Evolutionary conservation across 2,888 invertebrate species (phyloP).

Genomic region (Merodon equestris): DNA sequence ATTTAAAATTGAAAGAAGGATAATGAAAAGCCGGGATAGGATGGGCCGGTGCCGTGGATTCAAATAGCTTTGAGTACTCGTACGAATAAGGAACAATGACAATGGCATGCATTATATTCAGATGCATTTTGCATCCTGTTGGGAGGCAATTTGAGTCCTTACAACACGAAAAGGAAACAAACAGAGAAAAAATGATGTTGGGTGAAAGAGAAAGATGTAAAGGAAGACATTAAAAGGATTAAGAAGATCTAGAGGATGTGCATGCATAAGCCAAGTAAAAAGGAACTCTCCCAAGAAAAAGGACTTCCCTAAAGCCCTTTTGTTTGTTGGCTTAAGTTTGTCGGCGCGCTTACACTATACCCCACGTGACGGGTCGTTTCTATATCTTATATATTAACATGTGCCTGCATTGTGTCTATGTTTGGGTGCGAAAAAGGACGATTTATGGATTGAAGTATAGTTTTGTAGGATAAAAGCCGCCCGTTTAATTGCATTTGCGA

Average conservation of each 20-base stretch:
- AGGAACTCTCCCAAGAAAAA: slow-evolving; percentile 33
- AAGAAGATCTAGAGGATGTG: slow-evolving; percentile 62
- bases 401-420: slow-evolving; percentile 29
- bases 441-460: slow-evolving; percentile 60
- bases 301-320: slow-evolving; percentile 34
- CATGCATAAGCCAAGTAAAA: slow-evolving; percentile 25
- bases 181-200: no score
- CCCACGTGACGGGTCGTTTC: neutral
- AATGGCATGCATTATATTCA: slow-evolving; percentile 46
- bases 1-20: slow-evolving; percentile 68
- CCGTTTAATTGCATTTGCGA: slow-evolving; percentile 67
- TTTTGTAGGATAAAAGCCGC: slow-evolving; percentile 63
- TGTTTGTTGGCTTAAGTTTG: neutral
- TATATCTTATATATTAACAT: neutral
- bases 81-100: slow-evolving; percentile 34
- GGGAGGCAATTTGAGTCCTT: slow-evolving; percentile 59
- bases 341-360: no score
- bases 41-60: neutral
- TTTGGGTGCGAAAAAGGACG: slow-evolving; percentile 14
- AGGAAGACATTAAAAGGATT: slow-evolving; percentile 54
- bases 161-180: slow-evolving; percentile 18
- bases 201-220: neutral
- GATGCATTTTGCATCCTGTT: slow-evolving; percentile 34
- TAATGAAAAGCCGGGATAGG: slow-evolving; percentile 56
- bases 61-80: no score